Evolutionary conservation across 2,888 invertebrate genomes (phyloP), one percentile per base, ranked within the genome.

Genomic region (Apamea anceps): DNA sequence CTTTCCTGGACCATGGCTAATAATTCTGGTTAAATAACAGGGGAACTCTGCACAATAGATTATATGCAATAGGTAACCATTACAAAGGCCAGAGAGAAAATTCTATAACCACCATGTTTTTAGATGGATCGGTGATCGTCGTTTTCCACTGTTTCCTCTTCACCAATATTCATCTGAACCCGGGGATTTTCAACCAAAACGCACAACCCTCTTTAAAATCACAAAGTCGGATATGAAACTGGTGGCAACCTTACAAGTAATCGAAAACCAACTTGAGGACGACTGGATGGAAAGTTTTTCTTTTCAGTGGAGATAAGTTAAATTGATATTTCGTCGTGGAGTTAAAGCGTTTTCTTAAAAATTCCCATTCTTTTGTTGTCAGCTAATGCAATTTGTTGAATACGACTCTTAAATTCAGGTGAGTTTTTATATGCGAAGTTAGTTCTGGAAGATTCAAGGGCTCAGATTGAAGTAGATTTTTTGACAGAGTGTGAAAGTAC

Each of bases 281-380:
- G 80, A 79, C 81, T 84, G 77, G 78, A 78, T 84, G 76, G 60
- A 87, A 91, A 91, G 88, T 90, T 91, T 88, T 91, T 90, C 90
- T 88, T 87, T 84, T 76, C 81, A 79, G 81, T 82, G 85, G 77
- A 91, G 92, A 91, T 91, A 91, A 91, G 90, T 91, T 91, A 91
- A 91, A 91, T 92, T 91, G 92, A 91, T 92, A 92, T 91, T 91
- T 89, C 85, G 82, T 79, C 79, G 76, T 77, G 80, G 75, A 89
- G 88, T 90, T 88, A 82, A 84, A 85, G 77, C 83, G 85, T 87
- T 87, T 89, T 88, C 78, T 83, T 84, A 75, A 82, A 83, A 86
- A 82, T 62, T 45, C 48, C 45, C 57, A 62, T 68, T 79, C 67
- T 80, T 66, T 77, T 82, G 71, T 75, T 80, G 72, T 75, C 72